Conservation (phyloP, 2,113 vertebrate species). For the Oryzias melastigma region DNA sequence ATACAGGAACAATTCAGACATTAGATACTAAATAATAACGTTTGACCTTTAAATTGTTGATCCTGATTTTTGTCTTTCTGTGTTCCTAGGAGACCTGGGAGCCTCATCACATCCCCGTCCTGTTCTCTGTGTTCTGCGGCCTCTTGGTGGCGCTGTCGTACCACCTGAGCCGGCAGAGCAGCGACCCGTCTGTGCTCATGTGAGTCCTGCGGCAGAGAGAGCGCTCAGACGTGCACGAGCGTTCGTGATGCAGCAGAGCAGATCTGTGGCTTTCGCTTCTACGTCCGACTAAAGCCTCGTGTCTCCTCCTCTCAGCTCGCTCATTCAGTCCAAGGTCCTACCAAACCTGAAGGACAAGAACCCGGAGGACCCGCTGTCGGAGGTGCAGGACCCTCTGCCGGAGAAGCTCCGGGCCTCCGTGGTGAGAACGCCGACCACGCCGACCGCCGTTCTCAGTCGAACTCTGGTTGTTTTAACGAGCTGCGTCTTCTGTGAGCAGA, state of each 20-base stretch:
- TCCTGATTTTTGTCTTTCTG: background rate
- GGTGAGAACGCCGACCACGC: slow-evolving; percentile 75
- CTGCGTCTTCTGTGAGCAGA: slow-evolving; percentile 69
- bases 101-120: slow-evolving; percentile 96
- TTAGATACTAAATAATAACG: too few species aligned
- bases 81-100: slow-evolving; percentile 90
- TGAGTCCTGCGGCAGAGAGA: slow-evolving; percentile 72
- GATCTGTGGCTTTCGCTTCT: too few species aligned
- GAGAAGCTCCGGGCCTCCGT: slow-evolving; percentile 95
- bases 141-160: slow-evolving; percentile 95
- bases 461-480: background rate
- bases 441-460: background rate
- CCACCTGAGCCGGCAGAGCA: slow-evolving; percentile 97
- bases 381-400: slow-evolving; percentile 95
- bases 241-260: too few species aligned
- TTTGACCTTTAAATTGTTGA: too few species aligned
- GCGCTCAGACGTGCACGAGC: background rate
- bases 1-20: too few species aligned
- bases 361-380: slow-evolving; percentile 93
- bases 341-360: slow-evolving; percentile 94
- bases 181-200: slow-evolving; percentile 95
- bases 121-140: slow-evolving; percentile 97
- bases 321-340: slow-evolving; percentile 94
- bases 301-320: slow-evolving; percentile 76
- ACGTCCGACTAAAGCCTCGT: background rate